Evolutionary conservation across 1,140 invertebrate genomes (phyloP).

Genomic region (Aethina tumida): DNA sequence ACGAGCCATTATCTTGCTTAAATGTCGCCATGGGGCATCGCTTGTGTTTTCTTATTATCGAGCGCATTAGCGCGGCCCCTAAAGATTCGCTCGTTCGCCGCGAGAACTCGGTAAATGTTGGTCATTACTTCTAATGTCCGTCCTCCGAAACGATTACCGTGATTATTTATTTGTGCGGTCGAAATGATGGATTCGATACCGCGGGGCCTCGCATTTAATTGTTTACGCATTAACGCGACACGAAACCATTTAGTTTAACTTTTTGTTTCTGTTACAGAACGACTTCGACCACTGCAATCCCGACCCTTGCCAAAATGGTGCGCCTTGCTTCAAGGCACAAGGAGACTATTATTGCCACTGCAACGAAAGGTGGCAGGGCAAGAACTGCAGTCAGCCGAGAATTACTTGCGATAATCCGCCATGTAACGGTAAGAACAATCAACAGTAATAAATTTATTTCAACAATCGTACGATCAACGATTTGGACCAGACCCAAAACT

Average conservation of each 20-base stretch:
- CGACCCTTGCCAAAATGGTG: conserved; percentile 69
- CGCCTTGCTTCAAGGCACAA: conserved; percentile 73
- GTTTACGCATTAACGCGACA: neutral
- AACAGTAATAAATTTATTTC: no score
- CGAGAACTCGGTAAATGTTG: no score
- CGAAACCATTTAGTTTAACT: neutral
- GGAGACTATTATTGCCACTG: conserved; percentile 87
- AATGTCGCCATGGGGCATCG: no score
- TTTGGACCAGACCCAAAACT: no score
- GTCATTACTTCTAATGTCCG: no score
- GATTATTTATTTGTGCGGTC: neutral
- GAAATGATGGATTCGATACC: neutral
- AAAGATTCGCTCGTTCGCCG: no score
- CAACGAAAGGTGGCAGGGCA: conserved; percentile 73
- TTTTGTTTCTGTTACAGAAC: conserved; percentile 43
- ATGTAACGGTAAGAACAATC: conserved; percentile 43
- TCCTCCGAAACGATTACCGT: neutral
- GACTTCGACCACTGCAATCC: conserved; percentile 75
- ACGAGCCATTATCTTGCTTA: no score
- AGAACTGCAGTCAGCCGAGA: conserved; percentile 73
- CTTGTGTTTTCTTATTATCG: no score
- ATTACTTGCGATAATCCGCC: conserved; percentile 48
- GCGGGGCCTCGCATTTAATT: neutral
- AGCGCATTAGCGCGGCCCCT: no score
- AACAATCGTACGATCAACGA: no score